These are phyloP conservation scores for Myripristis jacobus DNA, from an alignment of 2,797 vertebrate genomes.

Conservation along the genomic window DNA sequence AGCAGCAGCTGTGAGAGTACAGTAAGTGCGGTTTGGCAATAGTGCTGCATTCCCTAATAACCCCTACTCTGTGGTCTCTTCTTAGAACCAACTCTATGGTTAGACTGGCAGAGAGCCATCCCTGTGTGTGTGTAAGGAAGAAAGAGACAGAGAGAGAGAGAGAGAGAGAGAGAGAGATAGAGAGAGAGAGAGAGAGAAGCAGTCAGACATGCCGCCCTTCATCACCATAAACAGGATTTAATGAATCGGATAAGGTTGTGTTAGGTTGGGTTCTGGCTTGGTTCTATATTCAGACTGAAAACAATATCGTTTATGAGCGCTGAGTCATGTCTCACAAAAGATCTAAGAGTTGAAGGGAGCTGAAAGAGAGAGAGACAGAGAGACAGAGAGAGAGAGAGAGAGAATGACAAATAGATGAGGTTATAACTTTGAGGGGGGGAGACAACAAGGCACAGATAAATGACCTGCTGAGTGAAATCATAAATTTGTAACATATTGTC, in stretches of 20 bases:
- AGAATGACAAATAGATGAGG: slow-evolving; percentile 13
- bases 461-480: slow-evolving; percentile 40
- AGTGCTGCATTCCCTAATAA: slow-evolving; percentile 59
- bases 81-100: slow-evolving; percentile 58
- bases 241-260: slow-evolving; percentile 34
- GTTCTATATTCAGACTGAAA: slow-evolving; percentile 41
- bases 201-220: slow-evolving; percentile 34
- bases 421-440: slow-evolving; percentile 5
- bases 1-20: slow-evolving; percentile 64
- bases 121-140: slow-evolving; percentile 25
- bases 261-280: slow-evolving; percentile 32
- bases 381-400: slow-evolving; percentile 1
- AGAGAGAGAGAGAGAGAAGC: not conserved
- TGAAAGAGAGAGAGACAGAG: not conserved
- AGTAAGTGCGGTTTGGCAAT: slow-evolving; percentile 68
- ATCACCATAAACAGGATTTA: slow-evolving; percentile 50
- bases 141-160: too few relatives aligned
- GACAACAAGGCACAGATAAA: slow-evolving; percentile 24
- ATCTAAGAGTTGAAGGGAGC: slow-evolving; percentile 11
- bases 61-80: slow-evolving; percentile 56
- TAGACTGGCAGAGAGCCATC: slow-evolving; percentile 47
- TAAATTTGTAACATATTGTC: slow-evolving; percentile 23
- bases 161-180: too few relatives aligned
- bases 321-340: slow-evolving; percentile 48
- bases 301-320: slow-evolving; percentile 30